phyloP scores from a whole-genome alignment of 2,888 invertebrate species.

The Eudemis profundana region DNA sequence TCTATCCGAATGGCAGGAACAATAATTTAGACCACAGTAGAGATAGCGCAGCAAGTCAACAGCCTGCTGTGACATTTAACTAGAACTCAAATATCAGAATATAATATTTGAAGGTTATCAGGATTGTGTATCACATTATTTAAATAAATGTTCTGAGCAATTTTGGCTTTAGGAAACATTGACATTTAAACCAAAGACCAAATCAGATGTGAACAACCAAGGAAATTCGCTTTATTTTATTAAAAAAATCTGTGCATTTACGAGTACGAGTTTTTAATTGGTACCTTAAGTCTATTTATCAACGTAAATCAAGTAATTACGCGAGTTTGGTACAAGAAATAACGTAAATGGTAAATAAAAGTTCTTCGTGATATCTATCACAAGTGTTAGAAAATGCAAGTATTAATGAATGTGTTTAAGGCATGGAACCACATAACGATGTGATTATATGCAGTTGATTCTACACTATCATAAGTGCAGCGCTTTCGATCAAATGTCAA shows the following conservation, averaged over 20 bases:
- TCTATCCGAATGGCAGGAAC: slow-evolving; percentile 15
- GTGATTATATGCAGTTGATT: neutral
- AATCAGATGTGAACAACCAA: neutral
- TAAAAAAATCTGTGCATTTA: no score
- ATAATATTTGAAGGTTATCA: slow-evolving; percentile 9
- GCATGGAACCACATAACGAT: no score
- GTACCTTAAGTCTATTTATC: no score
- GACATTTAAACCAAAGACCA: neutral
- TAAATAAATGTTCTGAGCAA: neutral
- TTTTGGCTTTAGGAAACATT: neutral
- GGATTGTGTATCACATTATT: neutral
- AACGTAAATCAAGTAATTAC: no score
- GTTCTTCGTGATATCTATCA: no score
- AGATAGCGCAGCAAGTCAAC: slow-evolving; percentile 9
- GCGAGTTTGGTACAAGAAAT: no score
- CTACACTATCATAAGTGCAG: neutral
- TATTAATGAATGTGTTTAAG: no score
- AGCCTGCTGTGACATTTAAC: neutral
- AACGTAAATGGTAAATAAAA: no score
- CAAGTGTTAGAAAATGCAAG: no score
- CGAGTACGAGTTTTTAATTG: no score
- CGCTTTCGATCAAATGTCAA: slow-evolving; percentile 23
- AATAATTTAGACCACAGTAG: slow-evolving; percentile 17
- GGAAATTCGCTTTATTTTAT: no score
- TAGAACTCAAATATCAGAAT: neutral